phyloP scores from a whole-genome alignment of 1,140 invertebrate genomes.

The Cydia splendana region DNA sequence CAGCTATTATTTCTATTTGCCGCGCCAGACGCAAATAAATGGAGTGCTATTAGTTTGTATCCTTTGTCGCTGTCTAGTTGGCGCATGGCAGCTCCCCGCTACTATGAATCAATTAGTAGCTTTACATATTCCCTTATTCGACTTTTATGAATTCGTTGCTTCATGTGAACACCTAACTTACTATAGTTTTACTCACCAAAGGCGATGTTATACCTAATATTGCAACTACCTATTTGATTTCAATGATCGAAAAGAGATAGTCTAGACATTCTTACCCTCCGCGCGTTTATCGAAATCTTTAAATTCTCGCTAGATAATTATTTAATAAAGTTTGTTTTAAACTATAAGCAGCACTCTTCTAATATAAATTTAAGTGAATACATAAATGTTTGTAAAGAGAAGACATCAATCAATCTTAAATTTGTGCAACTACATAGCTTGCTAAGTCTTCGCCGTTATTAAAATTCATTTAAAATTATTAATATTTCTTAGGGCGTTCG shows the following conservation, averaged over 20 bases:
- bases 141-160: not conserved
- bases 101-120: conserved; percentile 21
- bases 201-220: no score
- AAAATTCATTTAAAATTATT: conserved; percentile 10
- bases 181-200: not conserved
- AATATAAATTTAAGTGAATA: no score
- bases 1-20: conserved; percentile 15
- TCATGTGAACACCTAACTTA: not conserved
- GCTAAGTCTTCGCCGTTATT: not conserved
- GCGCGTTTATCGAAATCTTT: no score
- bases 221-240: no score
- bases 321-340: no score
- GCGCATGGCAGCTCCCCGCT: conserved; percentile 4
- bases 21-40: conserved; percentile 15
- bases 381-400: not conserved
- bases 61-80: conserved; percentile 20
- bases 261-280: no score
- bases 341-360: no score
- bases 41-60: conserved; percentile 19
- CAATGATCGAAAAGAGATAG: no score
- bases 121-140: not conserved
- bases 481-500: not conserved
- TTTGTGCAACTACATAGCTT: not conserved
- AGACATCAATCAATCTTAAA: conserved; percentile 3
- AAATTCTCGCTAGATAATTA: no score